Base-by-base conservation (phyloP, 2,888 invertebrate species). In the Myopa testacea region DNA sequence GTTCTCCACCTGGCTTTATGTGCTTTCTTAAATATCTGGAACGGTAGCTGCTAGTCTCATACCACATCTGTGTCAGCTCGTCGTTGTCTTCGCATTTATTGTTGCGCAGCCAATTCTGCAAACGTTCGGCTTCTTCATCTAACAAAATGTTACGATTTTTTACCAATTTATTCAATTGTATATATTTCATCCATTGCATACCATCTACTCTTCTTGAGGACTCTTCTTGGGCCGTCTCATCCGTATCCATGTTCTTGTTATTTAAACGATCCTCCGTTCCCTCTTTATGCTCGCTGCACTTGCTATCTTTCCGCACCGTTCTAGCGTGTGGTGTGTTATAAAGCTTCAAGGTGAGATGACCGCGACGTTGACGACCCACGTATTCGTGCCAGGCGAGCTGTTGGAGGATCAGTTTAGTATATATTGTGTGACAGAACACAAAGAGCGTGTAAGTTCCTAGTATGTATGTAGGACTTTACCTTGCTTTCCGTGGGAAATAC, bases 401-500 rank as follows among this genome's bases (percentile, higher is more conserved):
- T 62, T 40, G 12, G 26, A 58, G 6, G 2, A 58, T 40, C 10
- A 7, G 45, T n/a, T 38, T 38, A 68, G 16, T n/a, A 38, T 26
- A 26, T 26, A 26, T 26, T 26, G 26, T 26, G 26, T 26, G 26
- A 26, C 26, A 26, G 26, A 26, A 26, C 26, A 26, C 26, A 26
- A 26, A 26, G 26, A 26, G 26, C 26, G 26, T 26, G 26, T 26
- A 26, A 26, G 26, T 26, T 26, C 26, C 26, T 26, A 26, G 26
- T 26, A 26, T 26, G 26, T 26, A 26, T 26, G 26, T 26, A 26
- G 26, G 1, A 26, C 26, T 63, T 52, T 16, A 76, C 76, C 50
- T 76, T 76, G 52, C 76, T 76, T n/a, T 76, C 76, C 1, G 76
- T 76, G 1, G 76, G 76, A 62, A 76, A 76, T n/a, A 71, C 70